phyloP scores from a whole-genome alignment of 2,113 vertebrate genomes.

The Zosterops japonicus region DNA sequence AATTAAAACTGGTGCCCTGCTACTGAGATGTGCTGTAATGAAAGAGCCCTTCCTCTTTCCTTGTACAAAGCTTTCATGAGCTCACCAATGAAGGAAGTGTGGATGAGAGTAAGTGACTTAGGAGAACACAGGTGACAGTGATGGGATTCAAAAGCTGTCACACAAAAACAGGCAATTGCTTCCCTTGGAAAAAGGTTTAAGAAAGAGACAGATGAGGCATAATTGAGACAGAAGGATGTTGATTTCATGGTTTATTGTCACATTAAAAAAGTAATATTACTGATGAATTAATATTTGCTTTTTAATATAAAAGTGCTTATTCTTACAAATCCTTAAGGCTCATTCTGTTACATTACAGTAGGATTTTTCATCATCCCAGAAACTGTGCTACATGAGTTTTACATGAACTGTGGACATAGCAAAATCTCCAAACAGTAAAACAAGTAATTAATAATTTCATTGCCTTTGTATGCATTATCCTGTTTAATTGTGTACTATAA shows the following conservation, averaged over 20 bases:
- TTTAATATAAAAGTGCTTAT: slow-evolving; percentile 76
- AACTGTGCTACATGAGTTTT: slow-evolving; percentile 61
- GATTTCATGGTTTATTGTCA: slow-evolving; percentile 75
- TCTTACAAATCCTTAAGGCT: slow-evolving; percentile 75
- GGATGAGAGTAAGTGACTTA: background rate
- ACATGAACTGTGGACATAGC: slow-evolving; percentile 47
- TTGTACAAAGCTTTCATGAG: background rate
- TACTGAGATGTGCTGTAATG: background rate
- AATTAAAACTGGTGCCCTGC: background rate
- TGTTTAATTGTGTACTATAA: background rate
- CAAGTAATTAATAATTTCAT: background rate
- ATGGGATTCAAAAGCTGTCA: background rate
- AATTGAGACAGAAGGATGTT: slow-evolving; percentile 68
- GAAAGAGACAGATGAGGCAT: slow-evolving; percentile 46
- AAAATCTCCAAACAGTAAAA: slow-evolving; percentile 65
- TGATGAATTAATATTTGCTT: slow-evolving; percentile 74
- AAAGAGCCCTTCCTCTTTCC: background rate
- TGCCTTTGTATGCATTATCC: slow-evolving; percentile 17
- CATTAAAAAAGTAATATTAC: slow-evolving; percentile 75
- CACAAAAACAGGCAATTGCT: background rate
- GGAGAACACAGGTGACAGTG: background rate
- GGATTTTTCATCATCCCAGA: slow-evolving; percentile 64
- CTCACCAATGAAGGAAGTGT: background rate
- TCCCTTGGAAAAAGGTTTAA: slow-evolving; percentile 7
- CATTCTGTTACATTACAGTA: slow-evolving; percentile 70